Conservation (phyloP, 35 echinoderm and acorn worm species). For the Holothuria glaberrima region DNA sequence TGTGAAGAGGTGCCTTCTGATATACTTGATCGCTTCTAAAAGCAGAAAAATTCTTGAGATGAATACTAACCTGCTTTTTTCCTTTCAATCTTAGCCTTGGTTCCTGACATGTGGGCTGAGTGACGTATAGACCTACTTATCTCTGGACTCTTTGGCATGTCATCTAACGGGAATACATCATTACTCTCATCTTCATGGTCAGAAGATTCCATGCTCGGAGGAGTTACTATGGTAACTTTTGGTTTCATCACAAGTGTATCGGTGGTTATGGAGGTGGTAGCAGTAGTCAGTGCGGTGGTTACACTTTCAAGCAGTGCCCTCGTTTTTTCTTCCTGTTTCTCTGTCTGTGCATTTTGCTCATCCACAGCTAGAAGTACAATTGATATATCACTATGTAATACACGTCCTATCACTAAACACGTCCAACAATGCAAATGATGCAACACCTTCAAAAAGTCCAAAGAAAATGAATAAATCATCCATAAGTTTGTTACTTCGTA, state of each 20-base stretch:
- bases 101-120: slow-evolving; percentile 65
- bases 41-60: background rate
- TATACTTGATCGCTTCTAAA: too few species aligned
- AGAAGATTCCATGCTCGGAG: slow-evolving; percentile 42
- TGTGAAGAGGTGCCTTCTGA: too few species aligned
- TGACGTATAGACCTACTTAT: slow-evolving; percentile 25
- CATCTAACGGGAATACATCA: slow-evolving; percentile 10
- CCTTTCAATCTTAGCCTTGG: slow-evolving; percentile 88
- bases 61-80: slow-evolving; percentile 83
- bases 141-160: slow-evolving; percentile 30
- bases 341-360: slow-evolving; percentile 97
- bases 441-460: too few species aligned
- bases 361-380: slow-evolving; percentile 80
- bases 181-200: slow-evolving; percentile 50
- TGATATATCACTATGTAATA: too few species aligned
- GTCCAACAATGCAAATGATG: too few species aligned
- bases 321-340: slow-evolving; percentile 82
- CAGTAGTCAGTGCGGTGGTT: slow-evolving; percentile 59
- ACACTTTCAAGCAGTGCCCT: slow-evolving; percentile 70
- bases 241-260: slow-evolving; percentile 45
- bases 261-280: slow-evolving; percentile 60
- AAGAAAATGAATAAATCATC: too few species aligned
- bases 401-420: too few species aligned
- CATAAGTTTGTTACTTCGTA: too few species aligned
- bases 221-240: slow-evolving; percentile 63